Conservation (phyloP, 2,797 vertebrate species). For the Rhynchotus rufescens region DNA sequence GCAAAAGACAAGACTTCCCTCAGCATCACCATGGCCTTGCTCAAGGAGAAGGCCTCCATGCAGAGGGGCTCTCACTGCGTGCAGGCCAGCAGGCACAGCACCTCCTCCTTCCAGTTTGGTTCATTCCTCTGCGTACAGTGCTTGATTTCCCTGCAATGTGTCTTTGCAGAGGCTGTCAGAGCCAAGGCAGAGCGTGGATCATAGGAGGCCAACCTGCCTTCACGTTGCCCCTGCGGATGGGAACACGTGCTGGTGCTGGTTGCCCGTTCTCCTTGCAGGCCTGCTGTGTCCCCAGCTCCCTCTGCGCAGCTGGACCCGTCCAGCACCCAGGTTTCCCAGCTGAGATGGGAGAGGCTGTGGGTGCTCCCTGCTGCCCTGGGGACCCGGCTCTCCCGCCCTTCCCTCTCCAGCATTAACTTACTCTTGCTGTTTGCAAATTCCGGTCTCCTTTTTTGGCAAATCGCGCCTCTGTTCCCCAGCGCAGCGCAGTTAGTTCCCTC, state of each 20-base stretch:
- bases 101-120: not conserved
- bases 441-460: not conserved
- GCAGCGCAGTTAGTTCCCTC: not conserved
- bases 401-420: not conserved
- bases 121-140: not conserved
- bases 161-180: not conserved
- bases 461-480: not conserved
- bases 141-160: fast-evolving
- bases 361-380: not conserved
- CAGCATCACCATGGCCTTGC: not conserved
- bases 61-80: fast-evolving
- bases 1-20: not conserved
- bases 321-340: not conserved
- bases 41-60: not conserved
- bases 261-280: not conserved
- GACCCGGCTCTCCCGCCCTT: not conserved
- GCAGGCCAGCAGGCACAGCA: not conserved
- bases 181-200: not conserved
- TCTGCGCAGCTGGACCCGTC: not conserved
- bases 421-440: not conserved
- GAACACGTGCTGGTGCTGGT: not conserved
- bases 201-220: not conserved
- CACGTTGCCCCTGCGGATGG: no score
- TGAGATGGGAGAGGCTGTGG: not conserved
- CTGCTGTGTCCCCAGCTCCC: not conserved